Base-by-base conservation (phyloP, 2,797 vertebrate species). In the Thalassophryne amazonica region DNA sequence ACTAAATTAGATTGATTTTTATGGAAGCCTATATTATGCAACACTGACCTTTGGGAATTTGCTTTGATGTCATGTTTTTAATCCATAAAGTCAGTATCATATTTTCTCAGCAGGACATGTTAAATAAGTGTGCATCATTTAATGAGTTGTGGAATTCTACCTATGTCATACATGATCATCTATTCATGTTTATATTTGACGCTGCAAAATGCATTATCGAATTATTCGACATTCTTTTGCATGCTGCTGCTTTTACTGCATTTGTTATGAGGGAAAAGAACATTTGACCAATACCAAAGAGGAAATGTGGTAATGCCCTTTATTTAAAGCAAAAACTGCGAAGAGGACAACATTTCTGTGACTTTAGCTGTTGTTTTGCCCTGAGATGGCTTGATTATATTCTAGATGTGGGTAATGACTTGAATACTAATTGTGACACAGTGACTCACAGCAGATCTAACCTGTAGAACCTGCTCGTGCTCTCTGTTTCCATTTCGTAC, bases 251-350 rank as follows among this genome's bases (percentile, higher is more conserved):
- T 45, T 59, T 60, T 16, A 48, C 12, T 71, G n/a, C 19, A 37
- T 43, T 57, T 38, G 33, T 57, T 14, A 13, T 12, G 6, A 29
- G 12, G 25, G 15, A 36, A 40, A n/a, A 32, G n/a, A 2, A 69
- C 37, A 65, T 69, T 67, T 79, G 16, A 48, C 50, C 20, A 29
- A 74, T 48, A 72, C 84, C 84, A 87, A 89, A 88, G 78, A 75
- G 20, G 17, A 42, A 15, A 36, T 46, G 24, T 65, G 3, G 2
- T 34, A n/a, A 32, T 55, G 28, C 62, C 53, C 2, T 49, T 33
- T 57, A 41, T 43, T 54, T 48, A 59, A 68, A 29, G 6, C 18
- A 49, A 42, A 54, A 58, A 9, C 50, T 78, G 60, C 58, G 39
- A 69, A 62, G 42, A 25, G 21, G 25, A 46, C 7, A 7, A 30